phyloP scores from a whole-genome alignment of 2,797 vertebrate species.

The Bothrops alternatus region DNA sequence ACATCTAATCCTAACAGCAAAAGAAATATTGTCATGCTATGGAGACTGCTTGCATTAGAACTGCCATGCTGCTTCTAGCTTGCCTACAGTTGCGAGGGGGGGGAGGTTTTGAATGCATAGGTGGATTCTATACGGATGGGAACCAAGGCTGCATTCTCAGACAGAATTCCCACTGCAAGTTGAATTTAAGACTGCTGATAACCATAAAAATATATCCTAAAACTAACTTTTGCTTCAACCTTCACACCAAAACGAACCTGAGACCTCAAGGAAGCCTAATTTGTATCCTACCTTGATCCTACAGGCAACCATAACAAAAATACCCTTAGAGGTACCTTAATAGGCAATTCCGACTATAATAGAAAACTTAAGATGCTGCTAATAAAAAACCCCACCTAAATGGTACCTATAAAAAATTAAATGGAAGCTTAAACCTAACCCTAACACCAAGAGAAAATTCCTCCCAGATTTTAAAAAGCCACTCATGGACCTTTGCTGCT shows the following conservation, averaged over 20 bases:
- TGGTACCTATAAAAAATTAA: not conserved
- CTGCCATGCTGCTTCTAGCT: no score
- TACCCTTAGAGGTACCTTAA: not conserved
- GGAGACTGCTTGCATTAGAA: no score
- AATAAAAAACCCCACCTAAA: not conserved
- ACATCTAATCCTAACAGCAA: not conserved
- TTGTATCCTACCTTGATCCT: not conserved
- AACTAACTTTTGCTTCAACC: not conserved
- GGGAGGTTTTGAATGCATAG: no score
- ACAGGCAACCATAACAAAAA: not conserved
- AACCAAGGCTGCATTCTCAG: not conserved
- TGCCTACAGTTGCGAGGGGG: no score
- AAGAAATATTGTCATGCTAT: not conserved
- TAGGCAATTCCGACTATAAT: not conserved
- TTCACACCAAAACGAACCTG: not conserved
- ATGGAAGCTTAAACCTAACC: not conserved
- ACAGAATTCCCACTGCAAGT: not conserved
- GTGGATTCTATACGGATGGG: no score
- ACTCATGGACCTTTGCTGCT: not conserved
- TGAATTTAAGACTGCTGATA: not conserved
- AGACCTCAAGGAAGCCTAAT: not conserved
- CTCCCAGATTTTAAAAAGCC: not conserved
- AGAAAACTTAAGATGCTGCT: not conserved
- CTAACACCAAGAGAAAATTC: not conserved
- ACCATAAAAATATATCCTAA: not conserved